Evolutionary conservation across 2,113 vertebrate genomes (phyloP).

Genomic region (Brevimyrus niger): DNA sequence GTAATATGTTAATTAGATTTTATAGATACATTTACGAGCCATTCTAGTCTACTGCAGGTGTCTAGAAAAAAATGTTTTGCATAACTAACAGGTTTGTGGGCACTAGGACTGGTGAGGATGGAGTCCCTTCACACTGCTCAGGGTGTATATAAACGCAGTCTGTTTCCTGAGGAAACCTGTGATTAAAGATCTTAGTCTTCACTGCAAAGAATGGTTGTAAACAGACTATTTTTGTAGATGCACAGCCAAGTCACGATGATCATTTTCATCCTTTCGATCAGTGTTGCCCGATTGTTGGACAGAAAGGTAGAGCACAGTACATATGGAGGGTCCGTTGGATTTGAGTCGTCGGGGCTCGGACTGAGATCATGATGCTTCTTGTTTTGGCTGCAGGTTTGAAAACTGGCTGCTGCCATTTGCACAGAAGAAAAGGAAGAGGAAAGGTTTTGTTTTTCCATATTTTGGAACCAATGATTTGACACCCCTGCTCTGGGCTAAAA

Average conservation of each 20-base stretch:
- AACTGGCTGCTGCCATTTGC: conserved; percentile 35
- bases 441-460: conserved; percentile 34
- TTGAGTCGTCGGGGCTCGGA: background rate
- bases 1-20: background rate
- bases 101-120: background rate
- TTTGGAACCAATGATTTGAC: conserved; percentile 38
- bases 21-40: background rate
- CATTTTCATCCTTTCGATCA: background rate
- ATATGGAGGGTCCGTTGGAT: background rate
- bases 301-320: background rate
- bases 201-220: background rate
- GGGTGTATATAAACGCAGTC: background rate
- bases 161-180: background rate
- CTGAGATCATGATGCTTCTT: background rate
- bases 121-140: background rate
- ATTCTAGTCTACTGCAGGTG: background rate
- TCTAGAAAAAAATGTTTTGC: background rate
- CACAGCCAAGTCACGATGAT: background rate
- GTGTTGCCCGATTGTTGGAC: background rate
- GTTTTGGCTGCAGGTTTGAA: conserved; percentile 26
- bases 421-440: conserved; percentile 30
- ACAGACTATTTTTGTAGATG: background rate
- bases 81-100: background rate
- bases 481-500: conserved; percentile 28
- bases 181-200: background rate